phyloP scores from a whole-genome alignment of 2,888 invertebrate species.

The Ochlodes sylvanus region DNA sequence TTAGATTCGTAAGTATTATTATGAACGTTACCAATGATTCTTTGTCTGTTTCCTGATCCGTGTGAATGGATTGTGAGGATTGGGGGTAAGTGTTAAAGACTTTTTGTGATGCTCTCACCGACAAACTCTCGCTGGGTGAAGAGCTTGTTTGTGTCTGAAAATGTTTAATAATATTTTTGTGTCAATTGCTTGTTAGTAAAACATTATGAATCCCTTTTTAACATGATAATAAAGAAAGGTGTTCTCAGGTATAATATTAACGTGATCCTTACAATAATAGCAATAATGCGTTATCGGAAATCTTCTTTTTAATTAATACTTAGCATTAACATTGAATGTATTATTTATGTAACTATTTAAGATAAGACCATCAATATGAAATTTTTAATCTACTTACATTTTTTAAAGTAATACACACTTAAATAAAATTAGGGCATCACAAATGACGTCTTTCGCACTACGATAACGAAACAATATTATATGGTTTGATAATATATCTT shows the following conservation, averaged over 20 bases:
- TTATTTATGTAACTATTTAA: too few relatives aligned
- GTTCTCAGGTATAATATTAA: background rate
- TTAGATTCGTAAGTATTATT: constrained; percentile 13
- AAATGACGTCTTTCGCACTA: too few relatives aligned
- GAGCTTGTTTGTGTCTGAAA: constrained; percentile 80
- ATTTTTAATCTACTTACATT: too few relatives aligned
- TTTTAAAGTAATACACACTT: too few relatives aligned
- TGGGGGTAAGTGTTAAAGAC: constrained; percentile 73
- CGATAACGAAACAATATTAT: too few relatives aligned
- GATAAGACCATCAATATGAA: too few relatives aligned
- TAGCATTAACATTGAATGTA: too few relatives aligned
- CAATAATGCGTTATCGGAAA: too few relatives aligned
- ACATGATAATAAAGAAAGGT: background rate
- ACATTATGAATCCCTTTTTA: background rate
- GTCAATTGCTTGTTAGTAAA: constrained; percentile 12
- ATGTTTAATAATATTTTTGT: constrained; percentile 44
- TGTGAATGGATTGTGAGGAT: constrained; percentile 70
- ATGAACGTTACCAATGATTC: constrained; percentile 70
- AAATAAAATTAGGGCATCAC: too few relatives aligned
- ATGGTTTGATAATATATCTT: too few relatives aligned
- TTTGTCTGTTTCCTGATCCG: constrained; percentile 68
- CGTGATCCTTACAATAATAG: too few relatives aligned
- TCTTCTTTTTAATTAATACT: too few relatives aligned
- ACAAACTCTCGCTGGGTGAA: constrained; percentile 77
- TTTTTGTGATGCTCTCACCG: constrained; percentile 82